Evolutionary conservation across 2,888 invertebrate genomes (phyloP), one percentile per base, ranked within the genome.

Genomic region (Byasa hedistus): DNA sequence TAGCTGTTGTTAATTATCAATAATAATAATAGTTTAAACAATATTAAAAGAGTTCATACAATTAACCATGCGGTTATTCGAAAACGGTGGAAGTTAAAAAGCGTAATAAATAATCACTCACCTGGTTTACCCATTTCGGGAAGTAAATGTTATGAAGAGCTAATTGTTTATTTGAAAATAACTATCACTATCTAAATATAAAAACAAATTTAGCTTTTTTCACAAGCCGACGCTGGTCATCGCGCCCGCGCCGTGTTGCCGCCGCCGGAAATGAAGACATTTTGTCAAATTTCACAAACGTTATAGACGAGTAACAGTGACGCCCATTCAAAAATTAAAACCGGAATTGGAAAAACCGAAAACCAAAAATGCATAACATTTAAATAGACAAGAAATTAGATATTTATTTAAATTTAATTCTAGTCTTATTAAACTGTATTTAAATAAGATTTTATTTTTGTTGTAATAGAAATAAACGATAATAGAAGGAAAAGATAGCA

Each of bases 51-150:
- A 17, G 17, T 44, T 44, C 44, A 17, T 44, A 44, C 2, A 15
- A 44, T 44, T 44, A 15, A 63, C 76, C 82, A 85, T 73, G 83
- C 79, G 84, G 83, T 59, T 51, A 52, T 65, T 19, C 17, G 17
- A 44, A 44, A 44, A 44, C 19, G 15, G 68, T 72, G 73, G 70
- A 72, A 73, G 72, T 69, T 27, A 8, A 21, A 54, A 54, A 15
- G 23, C 19, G 64, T 48, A 22, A 1, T 52, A 32, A 59, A 32
- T 32, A 32, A 32, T 8, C 32, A 64, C 89, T 84, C 73, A 91
- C 90, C 90, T 75, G 91, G 91, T 78, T 85, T 90, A 36, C 90
- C 90, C 90, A 91, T 91, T 70, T 51, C 67, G 39, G 58, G 51
- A 54, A 56, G 44, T 21, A 24, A 64, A 54, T 66, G 48, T 59